Conservation (phyloP, 2,797 vertebrate species). For the Trachops cirrhosus region DNA sequence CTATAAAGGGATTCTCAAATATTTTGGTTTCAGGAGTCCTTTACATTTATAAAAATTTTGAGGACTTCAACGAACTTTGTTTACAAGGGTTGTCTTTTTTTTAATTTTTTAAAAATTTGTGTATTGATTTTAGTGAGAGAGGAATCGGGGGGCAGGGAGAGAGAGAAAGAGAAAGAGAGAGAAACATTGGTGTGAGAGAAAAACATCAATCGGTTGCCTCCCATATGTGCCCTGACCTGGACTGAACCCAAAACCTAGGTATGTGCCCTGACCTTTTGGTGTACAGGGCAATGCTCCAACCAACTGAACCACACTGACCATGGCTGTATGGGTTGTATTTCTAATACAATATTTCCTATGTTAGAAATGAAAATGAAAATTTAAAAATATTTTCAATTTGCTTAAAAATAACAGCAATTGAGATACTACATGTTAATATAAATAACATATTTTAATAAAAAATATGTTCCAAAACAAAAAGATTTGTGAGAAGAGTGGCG, state of each 20-base stretch:
- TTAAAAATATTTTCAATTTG: not conserved
- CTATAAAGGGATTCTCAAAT: not conserved
- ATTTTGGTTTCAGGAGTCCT: not conserved
- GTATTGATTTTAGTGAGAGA: not conserved
- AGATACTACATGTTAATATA: not conserved
- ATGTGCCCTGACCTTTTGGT: not conserved
- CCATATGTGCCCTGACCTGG: not conserved
- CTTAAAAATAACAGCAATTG: not conserved
- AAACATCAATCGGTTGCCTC: not conserved
- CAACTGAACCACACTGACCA: not conserved
- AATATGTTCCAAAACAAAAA: not conserved
- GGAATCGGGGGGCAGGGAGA: not conserved
- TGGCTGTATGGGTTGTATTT: not conserved
- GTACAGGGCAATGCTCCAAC: not conserved
- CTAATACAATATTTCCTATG: not conserved
- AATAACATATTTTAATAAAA: conserved; percentile 1
- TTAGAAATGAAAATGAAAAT: not conserved
- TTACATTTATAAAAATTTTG: not conserved
- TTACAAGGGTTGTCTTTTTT: not conserved
- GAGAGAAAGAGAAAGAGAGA: not conserved
- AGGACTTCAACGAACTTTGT: not conserved
- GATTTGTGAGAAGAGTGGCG: not conserved
- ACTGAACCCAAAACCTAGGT: not conserved
- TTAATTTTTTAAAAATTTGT: not conserved
- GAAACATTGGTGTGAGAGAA: not conserved